These are phyloP conservation scores for Periophthalmus modestus DNA, from an alignment of 2,113 vertebrate species.

Conservation along the genomic window DNA sequence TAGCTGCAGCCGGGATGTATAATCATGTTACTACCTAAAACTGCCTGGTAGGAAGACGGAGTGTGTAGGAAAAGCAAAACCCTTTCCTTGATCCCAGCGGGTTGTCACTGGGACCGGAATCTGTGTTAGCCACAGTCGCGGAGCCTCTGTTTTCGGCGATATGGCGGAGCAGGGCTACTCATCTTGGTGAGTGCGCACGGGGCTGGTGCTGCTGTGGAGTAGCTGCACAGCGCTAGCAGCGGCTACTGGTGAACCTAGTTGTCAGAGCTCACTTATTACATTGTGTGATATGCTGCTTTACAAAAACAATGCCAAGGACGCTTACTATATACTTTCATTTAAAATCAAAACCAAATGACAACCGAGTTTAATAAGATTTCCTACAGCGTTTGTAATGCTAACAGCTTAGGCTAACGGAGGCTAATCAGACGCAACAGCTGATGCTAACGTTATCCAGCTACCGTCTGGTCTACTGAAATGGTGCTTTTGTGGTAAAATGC, in stretches of 20 bases:
- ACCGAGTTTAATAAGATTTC: background rate
- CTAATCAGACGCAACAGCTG: constrained; percentile 56
- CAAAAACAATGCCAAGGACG: background rate
- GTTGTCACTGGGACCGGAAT: constrained; percentile 69
- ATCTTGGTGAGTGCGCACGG: constrained; percentile 79
- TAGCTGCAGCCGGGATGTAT: constrained; percentile 69
- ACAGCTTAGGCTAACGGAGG: constrained; percentile 46
- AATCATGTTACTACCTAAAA: constrained; percentile 76
- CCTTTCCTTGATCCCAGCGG: constrained; percentile 58
- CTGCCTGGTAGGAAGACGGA: constrained; percentile 62
- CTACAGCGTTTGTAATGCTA: constrained; percentile 33
- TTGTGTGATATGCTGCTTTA: background rate
- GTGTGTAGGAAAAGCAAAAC: constrained; percentile 56
- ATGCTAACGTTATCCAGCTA: constrained; percentile 42
- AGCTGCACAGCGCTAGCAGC: constrained; percentile 32
- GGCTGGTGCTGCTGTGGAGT: constrained; percentile 37
- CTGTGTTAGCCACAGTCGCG: constrained; percentile 64
- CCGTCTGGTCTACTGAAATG: constrained; percentile 21
- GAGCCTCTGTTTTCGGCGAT: constrained; percentile 75
- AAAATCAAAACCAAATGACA: background rate
- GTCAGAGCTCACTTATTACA: constrained; percentile 27
- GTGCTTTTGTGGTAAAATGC: constrained; percentile 44
- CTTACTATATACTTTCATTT: background rate
- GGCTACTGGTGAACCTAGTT: constrained; percentile 16
- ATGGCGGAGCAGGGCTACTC: constrained; percentile 86